phyloP scores from a whole-genome alignment of 2,888 invertebrate genomes.

The Drosophila eohydei region DNA sequence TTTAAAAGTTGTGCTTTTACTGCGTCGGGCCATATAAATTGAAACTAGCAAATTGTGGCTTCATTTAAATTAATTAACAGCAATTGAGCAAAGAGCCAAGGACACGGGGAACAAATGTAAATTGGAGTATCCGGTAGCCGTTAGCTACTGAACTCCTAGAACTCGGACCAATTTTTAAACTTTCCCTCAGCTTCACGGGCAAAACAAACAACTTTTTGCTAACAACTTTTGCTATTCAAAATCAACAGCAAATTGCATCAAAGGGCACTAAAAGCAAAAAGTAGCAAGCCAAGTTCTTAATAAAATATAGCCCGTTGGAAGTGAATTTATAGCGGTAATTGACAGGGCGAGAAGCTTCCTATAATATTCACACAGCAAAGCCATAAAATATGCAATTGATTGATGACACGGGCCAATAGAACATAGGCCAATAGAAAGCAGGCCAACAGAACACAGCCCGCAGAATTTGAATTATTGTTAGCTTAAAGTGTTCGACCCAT shows the following conservation, averaged over 20 bases:
- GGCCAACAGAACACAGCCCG: background rate
- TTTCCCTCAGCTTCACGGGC: background rate
- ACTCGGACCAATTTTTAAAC: background rate
- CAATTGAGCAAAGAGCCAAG: background rate
- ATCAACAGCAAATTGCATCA: constrained; percentile 1
- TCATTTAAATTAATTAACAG: constrained; percentile 13
- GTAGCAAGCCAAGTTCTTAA: background rate
- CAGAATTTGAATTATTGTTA: too few species aligned
- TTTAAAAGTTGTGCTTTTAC: background rate
- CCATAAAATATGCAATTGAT: constrained; percentile 6
- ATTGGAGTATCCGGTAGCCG: background rate
- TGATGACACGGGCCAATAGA: constrained; percentile 1
- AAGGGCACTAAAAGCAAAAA: background rate
- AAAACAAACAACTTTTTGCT: background rate
- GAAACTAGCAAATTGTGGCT: constrained; percentile 5
- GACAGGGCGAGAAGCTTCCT: background rate
- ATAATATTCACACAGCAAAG: background rate
- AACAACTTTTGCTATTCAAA: background rate
- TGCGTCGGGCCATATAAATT: constrained; percentile 1
- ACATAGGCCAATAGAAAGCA: background rate
- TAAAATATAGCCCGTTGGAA: background rate
- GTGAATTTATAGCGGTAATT: constrained; percentile 1
- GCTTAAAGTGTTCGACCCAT: too few species aligned
- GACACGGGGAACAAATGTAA: background rate
- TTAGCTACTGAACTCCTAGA: background rate